Percentiles rank a stretch among this genome's conserved stretches.
These are phyloP conservation scores for Circaetus gallicus DNA, from an alignment of 2,113 vertebrate genomes.

Conservation along the genomic window DNA sequence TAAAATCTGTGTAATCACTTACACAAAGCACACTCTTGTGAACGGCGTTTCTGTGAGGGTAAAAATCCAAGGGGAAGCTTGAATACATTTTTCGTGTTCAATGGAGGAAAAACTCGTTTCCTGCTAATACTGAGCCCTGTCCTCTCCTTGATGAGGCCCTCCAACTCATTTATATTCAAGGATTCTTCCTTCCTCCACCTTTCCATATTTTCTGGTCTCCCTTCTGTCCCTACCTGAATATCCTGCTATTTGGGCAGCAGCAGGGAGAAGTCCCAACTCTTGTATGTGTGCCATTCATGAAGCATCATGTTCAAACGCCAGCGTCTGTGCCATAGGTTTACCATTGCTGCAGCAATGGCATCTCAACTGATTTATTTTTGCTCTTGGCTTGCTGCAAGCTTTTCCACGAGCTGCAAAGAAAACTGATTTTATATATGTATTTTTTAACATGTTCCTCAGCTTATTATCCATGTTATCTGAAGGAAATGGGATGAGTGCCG, in stretches of 20 bases:
- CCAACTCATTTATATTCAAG: background rate
- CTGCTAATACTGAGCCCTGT: background rate
- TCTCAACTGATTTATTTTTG: background rate
- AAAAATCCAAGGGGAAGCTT: background rate
- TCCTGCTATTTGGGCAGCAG: background rate
- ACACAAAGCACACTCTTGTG: background rate
- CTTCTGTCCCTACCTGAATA: background rate
- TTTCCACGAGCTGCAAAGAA: background rate
- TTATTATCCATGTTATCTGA: background rate
- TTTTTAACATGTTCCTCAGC: background rate
- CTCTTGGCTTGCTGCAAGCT: background rate
- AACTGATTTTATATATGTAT: background rate
- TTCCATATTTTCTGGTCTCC: background rate
- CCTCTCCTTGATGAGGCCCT: background rate
- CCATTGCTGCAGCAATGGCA: fast-evolving
- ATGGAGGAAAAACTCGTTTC: background rate
- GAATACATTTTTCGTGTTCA: background rate
- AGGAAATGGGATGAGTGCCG: background rate
- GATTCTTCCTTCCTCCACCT: background rate
- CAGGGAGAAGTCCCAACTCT: background rate
- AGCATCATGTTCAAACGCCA: background rate
- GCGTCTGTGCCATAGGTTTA: background rate
- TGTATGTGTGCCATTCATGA: background rate
- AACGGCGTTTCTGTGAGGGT: background rate
- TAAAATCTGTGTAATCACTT: background rate